These are phyloP conservation scores for Gortyna flavago DNA, from an alignment of 2,888 invertebrate species.

Conservation along the genomic window DNA sequence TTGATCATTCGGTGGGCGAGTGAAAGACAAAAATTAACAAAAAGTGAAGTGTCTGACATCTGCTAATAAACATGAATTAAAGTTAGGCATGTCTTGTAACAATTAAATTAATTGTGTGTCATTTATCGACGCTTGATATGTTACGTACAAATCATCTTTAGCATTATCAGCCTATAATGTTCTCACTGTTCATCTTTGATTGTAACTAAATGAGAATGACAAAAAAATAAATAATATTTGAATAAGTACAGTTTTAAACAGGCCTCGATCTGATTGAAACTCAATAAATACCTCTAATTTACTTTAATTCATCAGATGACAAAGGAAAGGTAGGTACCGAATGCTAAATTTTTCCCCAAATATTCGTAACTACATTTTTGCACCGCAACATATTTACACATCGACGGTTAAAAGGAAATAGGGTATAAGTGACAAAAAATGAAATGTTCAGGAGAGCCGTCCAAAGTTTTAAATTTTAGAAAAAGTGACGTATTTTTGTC, in stretches of 20 bases:
- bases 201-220: too few relatives aligned
- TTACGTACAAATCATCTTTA: background rate
- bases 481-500: too few relatives aligned
- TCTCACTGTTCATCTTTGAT: too few relatives aligned
- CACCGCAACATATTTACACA: conserved; percentile 33
- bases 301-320: background rate
- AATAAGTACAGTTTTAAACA: background rate
- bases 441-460: too few relatives aligned
- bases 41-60: background rate
- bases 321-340: background rate
- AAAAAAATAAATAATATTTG: background rate
- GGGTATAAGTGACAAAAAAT: too few relatives aligned
- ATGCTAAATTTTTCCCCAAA: background rate
- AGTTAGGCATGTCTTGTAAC: background rate
- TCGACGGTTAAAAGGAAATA: too few relatives aligned
- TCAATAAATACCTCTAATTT: background rate
- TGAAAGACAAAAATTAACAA: background rate
- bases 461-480: too few relatives aligned
- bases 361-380: conserved; percentile 11
- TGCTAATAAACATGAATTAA: background rate
- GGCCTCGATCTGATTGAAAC: background rate
- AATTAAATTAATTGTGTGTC: background rate
- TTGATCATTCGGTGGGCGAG: too few relatives aligned
- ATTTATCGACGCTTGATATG: background rate
- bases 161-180: too few relatives aligned